Evolutionary conservation across 2,888 invertebrate species (phyloP).

Genomic region (Zygogramma bicolorata): DNA sequence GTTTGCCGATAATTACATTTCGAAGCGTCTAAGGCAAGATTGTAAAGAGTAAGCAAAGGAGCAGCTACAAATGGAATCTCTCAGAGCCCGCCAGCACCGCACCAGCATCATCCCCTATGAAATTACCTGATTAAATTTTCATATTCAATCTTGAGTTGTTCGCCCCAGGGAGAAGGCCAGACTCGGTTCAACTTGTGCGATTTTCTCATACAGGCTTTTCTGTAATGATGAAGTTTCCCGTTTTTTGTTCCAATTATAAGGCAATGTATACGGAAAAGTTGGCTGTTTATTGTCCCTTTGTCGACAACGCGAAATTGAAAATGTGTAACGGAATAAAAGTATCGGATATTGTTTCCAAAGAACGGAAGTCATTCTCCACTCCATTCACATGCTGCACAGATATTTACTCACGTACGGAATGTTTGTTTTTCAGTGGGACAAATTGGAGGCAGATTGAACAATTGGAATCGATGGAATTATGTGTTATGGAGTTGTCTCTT

Average conservation of each 20-base stretch:
- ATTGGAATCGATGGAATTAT: too few species aligned
- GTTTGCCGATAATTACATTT: slow-evolving; percentile 56
- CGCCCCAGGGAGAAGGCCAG: slow-evolving; percentile 70
- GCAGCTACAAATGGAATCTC: slow-evolving; percentile 59
- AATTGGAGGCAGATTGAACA: too few species aligned
- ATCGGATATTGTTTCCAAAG: background rate
- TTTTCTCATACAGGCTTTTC: slow-evolving; percentile 44
- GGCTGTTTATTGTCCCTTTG: background rate
- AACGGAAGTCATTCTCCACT: background rate
- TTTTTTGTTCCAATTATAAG: slow-evolving; percentile 28
- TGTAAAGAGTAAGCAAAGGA: slow-evolving; percentile 52
- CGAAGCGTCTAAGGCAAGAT: slow-evolving; percentile 51
- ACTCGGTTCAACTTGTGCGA: slow-evolving; percentile 54
- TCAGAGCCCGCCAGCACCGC: slow-evolving; percentile 56
- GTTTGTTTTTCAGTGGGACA: too few species aligned
- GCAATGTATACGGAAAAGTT: slow-evolving; percentile 17
- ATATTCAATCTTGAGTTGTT: slow-evolving; percentile 83
- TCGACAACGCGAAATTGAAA: background rate
- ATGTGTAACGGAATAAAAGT: background rate
- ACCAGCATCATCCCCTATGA: slow-evolving; percentile 71
- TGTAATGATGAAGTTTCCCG: slow-evolving; percentile 38
- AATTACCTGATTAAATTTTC: slow-evolving; percentile 83
- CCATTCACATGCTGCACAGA: too few species aligned
- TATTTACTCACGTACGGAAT: too few species aligned
- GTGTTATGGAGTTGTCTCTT: too few species aligned